A percentile compares a stretch with the other conserved stretches of the same genome.
These are phyloP conservation scores for Coreius guichenoti DNA, from an alignment of 2,797 vertebrate genomes.

Conservation along the genomic window DNA sequence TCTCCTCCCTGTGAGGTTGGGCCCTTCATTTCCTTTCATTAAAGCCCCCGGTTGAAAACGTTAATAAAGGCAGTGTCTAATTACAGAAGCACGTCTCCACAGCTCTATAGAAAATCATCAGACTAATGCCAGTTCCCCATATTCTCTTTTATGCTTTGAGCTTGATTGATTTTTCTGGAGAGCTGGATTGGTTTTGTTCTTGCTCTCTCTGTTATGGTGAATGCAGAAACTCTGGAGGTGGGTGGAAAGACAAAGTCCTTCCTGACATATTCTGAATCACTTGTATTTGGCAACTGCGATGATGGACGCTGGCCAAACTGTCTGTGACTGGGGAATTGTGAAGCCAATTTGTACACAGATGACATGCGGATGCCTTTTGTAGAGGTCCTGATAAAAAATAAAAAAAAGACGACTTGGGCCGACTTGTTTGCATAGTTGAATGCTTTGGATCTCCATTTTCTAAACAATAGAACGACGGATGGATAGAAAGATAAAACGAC, in stretches of 20 bases:
- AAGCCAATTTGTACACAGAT: constrained; percentile 57
- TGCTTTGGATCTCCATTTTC: neutral
- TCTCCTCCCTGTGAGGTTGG: constrained; percentile 41
- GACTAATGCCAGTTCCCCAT: constrained; percentile 49
- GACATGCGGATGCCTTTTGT: constrained; percentile 56
- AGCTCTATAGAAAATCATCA: constrained; percentile 54
- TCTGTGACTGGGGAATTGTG: constrained; percentile 27
- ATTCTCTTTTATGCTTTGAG: constrained; percentile 34
- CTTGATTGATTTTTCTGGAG: constrained; percentile 50
- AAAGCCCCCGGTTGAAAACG: constrained; percentile 51
- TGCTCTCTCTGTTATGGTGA: constrained; percentile 15
- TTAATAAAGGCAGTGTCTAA: constrained; percentile 63
- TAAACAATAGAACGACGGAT: neutral
- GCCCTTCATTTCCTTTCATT: constrained; percentile 61
- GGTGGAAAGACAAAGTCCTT: constrained; percentile 33
- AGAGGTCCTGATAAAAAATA: constrained; percentile 37
- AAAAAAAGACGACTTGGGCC: constrained; percentile 26
- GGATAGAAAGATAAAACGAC: too few relatives aligned
- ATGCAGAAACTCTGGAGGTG: constrained; percentile 12
- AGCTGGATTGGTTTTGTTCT: constrained; percentile 41
- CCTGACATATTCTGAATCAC: constrained; percentile 50
- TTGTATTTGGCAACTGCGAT: constrained; percentile 45
- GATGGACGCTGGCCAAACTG: constrained; percentile 51
- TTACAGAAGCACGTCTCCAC: constrained; percentile 59
- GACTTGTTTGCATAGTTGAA: neutral